phyloP scores from a whole-genome alignment of 2,888 invertebrate species.

The Phrixothrix hirtus region DNA sequence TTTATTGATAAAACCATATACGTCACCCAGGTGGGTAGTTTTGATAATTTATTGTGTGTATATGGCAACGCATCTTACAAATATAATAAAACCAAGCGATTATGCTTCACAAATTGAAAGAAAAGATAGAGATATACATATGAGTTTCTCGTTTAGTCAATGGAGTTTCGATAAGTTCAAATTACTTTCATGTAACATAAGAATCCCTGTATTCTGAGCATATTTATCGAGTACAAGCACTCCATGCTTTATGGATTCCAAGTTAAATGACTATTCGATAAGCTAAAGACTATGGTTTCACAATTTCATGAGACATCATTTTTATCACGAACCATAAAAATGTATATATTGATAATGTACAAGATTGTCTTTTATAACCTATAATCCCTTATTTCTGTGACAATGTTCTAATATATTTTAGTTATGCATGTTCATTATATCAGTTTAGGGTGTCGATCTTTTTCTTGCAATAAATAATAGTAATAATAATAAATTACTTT shows the following conservation, averaged over 20 bases:
- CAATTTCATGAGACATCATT: slow-evolving; percentile 23
- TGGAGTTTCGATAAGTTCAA: slow-evolving; percentile 16
- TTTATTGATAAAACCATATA: slow-evolving; percentile 31
- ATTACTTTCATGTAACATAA: slow-evolving; percentile 11
- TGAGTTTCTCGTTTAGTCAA: slow-evolving; percentile 6
- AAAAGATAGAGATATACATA: slow-evolving; percentile 1
- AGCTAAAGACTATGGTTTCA: slow-evolving; percentile 17
- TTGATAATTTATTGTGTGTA: slow-evolving; percentile 26
- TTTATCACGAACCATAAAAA: slow-evolving; percentile 22
- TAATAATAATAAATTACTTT: too few relatives aligned
- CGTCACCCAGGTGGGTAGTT: slow-evolving; percentile 30
- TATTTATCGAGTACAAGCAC: slow-evolving; percentile 15
- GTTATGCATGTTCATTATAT: slow-evolving; percentile 20
- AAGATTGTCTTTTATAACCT: slow-evolving; percentile 24
- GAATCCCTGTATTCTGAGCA: slow-evolving; percentile 1
- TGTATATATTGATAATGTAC: slow-evolving; percentile 21
- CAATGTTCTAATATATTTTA: slow-evolving; percentile 16
- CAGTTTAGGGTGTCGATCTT: slow-evolving; percentile 13
- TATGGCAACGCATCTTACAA: slow-evolving; percentile 25
- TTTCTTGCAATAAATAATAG: slow-evolving; percentile 3
- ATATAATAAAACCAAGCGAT: slow-evolving; percentile 24
- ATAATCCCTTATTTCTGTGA: slow-evolving; percentile 24
- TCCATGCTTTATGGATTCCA: slow-evolving; percentile 20
- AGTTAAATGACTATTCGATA: slow-evolving; percentile 20
- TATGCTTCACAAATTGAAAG: slow-evolving; percentile 13